A percentile compares a stretch with the other conserved stretches of the same genome.
phyloP scores from a whole-genome alignment of 2,797 vertebrate genomes.

The Malacoraja senta region DNA sequence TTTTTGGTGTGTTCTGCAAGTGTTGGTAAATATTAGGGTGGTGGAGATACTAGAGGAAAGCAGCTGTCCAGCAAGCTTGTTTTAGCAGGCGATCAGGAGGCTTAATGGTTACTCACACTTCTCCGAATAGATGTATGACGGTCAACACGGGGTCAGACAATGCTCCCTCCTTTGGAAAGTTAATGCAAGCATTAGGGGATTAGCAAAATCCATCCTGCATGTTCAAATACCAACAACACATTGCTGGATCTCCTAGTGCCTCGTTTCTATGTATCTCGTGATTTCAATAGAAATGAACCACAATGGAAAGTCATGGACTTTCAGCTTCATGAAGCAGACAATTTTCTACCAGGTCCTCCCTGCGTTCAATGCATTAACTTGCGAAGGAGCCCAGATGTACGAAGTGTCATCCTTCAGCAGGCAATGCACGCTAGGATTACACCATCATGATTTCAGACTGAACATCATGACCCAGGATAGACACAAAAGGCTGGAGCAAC shows the following conservation, averaged over 20 bases:
- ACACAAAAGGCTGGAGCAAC: no score
- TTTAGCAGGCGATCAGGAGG: neutral
- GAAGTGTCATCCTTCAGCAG: no score
- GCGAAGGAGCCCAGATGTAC: no score
- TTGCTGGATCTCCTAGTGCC: neutral
- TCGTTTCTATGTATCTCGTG: no score
- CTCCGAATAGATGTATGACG: neutral
- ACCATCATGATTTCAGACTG: no score
- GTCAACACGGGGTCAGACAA: neutral
- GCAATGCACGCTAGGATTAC: no score
- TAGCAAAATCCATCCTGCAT: neutral
- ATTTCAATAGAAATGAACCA: no score
- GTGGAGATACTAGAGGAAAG: neutral
- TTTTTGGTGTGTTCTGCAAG: neutral
- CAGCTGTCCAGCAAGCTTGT: neutral
- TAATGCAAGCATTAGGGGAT: neutral
- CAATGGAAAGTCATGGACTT: no score
- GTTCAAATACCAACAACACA: neutral
- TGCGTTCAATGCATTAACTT: no score
- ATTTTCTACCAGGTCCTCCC: no score
- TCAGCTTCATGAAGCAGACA: no score
- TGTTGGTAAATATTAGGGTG: constrained; percentile 19
- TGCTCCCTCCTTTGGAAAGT: neutral
- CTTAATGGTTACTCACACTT: neutral
- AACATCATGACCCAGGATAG: no score